These are phyloP conservation scores for Hesperophylax magnus DNA, from an alignment of 1,140 invertebrate genomes.

Conservation along the genomic window DNA sequence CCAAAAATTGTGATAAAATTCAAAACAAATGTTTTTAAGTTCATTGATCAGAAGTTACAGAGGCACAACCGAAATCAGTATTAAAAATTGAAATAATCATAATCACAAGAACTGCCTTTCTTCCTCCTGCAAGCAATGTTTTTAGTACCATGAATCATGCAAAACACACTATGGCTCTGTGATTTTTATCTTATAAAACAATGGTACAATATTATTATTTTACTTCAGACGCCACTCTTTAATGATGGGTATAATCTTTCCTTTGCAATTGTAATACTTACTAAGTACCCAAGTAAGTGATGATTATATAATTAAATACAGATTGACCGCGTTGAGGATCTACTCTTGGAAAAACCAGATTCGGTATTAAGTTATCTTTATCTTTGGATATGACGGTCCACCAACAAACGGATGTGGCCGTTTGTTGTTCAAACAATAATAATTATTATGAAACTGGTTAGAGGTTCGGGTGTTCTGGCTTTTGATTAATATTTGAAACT, in stretches of 20 bases:
- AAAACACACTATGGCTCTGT: no score
- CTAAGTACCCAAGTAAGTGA: conserved; percentile 20
- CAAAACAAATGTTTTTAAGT: no score
- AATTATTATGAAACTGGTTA: background rate
- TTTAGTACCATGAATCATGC: no score
- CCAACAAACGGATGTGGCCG: conserved; percentile 1
- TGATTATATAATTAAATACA: conserved; percentile 30
- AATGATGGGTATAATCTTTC: conserved; percentile 1
- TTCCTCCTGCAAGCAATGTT: no score
- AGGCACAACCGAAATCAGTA: no score
- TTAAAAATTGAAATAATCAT: no score
- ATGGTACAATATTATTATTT: no score
- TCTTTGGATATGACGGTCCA: background rate
- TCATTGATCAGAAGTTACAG: no score
- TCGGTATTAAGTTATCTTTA: conserved; percentile 22
- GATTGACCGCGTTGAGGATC: conserved; percentile 26
- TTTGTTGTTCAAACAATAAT: conserved; percentile 14
- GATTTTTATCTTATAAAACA: no score
- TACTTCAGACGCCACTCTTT: background rate
- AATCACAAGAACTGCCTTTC: no score
- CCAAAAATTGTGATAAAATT: no score
- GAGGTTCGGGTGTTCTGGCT: background rate
- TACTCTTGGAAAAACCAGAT: conserved; percentile 27
- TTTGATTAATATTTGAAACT: background rate
- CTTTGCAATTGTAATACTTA: conserved; percentile 21